Evolutionary conservation across 2,888 invertebrate species (phyloP), one percentile per base, ranked within the genome.

Genomic region (Eupeodes latifasciatus): DNA sequence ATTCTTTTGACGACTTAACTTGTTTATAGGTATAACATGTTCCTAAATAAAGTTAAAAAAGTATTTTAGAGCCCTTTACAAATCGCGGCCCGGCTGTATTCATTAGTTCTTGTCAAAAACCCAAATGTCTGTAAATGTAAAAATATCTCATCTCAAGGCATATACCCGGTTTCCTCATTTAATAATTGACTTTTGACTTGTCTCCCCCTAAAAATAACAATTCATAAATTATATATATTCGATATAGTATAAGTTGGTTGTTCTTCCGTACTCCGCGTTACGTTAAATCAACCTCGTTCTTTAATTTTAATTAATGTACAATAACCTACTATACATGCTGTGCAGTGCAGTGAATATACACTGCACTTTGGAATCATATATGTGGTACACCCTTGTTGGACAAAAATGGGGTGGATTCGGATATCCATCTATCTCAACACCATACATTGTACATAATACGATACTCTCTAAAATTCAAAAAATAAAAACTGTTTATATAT

Each of bases 121-220:
- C 10, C 47, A 27, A 27, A 14, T 47, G 2, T 27, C 19, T n/a
- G 14, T 47, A 47, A 64, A 16, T 64, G 7, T 14, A 47, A 14
- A 36, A 36, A 59, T 7, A 47, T 66, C 10, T 5, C n/a, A 61
- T n/a, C 36, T 7, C 36, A 7, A 34, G 6, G 14, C 40, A 75
- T 12, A 62, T 16, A 62, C 59, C 51, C 75, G 75, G 51, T 51
- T 75, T 51, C 51, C 14, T 36, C 36, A 40, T 51, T 62, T 51
- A 75, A 75, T 51, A 62, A 75, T 62, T 75, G 62, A 75, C 51
- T 75, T 53, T 64, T 53, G 62, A 40, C 62, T 53, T 75, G 16
- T 51, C 36, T 53, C 53, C 19, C 40, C 49, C 55, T 34, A 61
- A 75, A 75, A 75, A 75, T 36, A 9, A 49, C 34, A 62, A 3